These are phyloP conservation scores for Hephaestus fuliginosus DNA, from an alignment of 2,797 vertebrate species.

Conservation along the genomic window DNA sequence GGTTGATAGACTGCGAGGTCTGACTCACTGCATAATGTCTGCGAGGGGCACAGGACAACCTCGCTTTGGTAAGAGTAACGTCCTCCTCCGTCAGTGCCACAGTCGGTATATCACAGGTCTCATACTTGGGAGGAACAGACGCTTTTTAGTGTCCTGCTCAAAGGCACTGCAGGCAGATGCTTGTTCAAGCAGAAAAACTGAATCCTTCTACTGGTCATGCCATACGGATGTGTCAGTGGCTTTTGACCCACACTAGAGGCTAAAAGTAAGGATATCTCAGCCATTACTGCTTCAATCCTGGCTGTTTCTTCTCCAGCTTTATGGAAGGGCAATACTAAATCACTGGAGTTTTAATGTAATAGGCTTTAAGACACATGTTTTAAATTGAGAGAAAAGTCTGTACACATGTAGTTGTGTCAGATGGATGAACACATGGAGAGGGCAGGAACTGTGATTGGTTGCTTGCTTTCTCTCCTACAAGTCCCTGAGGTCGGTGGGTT, in stretches of 20 bases:
- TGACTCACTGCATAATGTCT: slow-evolving; percentile 46
- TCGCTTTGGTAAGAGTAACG: neutral
- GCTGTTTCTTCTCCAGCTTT: no score
- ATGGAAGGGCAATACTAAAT: neutral
- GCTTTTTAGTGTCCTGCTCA: slow-evolving; percentile 7
- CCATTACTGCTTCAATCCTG: neutral
- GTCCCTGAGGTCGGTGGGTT: no score
- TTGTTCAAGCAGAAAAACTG: slow-evolving; percentile 24
- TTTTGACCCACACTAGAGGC: neutral
- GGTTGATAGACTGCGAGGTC: slow-evolving; percentile 39
- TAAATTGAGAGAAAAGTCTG: neutral
- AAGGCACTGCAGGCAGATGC: slow-evolving; percentile 16
- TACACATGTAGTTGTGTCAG: neutral
- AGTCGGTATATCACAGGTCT: slow-evolving; percentile 1
- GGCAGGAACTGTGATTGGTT: no score
- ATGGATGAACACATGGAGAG: no score
- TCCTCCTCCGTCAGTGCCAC: slow-evolving; percentile 3
- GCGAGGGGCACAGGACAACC: slow-evolving; percentile 6
- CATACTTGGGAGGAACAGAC: neutral
- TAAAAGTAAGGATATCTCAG: neutral
- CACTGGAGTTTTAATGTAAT: neutral
- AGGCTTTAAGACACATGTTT: neutral
- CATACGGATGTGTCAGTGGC: neutral
- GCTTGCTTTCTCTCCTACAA: no score
- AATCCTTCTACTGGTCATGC: neutral